Evolutionary conservation across 2,113 vertebrate genomes (phyloP).

Genomic region (Columbina picui): DNA sequence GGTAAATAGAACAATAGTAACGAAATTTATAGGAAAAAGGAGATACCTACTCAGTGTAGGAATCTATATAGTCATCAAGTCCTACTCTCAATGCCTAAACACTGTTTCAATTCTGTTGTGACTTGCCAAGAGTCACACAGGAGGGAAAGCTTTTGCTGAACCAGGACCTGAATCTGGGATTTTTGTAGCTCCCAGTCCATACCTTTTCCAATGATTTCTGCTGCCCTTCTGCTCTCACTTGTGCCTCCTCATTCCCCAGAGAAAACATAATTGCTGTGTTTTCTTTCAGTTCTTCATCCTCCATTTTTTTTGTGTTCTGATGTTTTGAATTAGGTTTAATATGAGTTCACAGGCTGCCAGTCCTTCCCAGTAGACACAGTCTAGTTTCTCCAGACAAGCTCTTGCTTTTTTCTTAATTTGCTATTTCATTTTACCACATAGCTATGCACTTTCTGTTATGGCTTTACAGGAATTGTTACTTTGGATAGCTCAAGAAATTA

Average conservation of each 20-base stretch:
- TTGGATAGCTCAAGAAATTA: background rate
- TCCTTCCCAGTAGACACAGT: background rate
- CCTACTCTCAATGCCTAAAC: rapidly evolving
- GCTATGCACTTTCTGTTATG: rapidly evolving
- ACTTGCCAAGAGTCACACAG: background rate
- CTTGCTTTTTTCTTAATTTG: background rate
- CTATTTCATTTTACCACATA: background rate
- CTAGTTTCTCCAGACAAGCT: background rate
- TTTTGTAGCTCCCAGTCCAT: background rate
- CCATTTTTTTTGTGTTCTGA: background rate
- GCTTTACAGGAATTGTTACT: background rate
- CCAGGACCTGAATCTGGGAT: background rate
- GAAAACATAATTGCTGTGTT: background rate
- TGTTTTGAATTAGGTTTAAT: background rate
- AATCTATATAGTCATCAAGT: background rate
- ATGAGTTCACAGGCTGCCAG: background rate
- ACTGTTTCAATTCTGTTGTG: background rate
- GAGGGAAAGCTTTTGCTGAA: background rate
- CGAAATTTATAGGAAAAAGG: background rate
- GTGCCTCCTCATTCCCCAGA: background rate
- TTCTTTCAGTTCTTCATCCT: background rate
- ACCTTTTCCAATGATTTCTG: background rate
- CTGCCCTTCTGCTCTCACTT: background rate
- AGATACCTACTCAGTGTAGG: background rate
- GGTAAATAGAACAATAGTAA: background rate